Base-by-base conservation (phyloP, 2,888 invertebrate species). In the Drosophila paranaensis region DNA sequence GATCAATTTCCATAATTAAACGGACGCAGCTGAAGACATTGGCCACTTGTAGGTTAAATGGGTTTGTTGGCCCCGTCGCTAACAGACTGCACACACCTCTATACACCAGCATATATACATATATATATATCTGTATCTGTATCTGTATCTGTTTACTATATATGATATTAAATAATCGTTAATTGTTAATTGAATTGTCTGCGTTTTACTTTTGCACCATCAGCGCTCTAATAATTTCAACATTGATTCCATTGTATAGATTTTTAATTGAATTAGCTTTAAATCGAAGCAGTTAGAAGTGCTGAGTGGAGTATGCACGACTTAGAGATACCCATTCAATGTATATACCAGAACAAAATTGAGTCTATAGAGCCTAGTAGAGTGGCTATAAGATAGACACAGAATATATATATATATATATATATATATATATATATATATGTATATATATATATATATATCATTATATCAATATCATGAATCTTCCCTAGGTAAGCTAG, bases 1-100 rank as follows among this genome's bases (percentile, higher is more conserved):
- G 82, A 90, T 90, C 82, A 90, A 89, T 90, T 87, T 90, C 90
- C 90, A 90, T 89, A 89, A 89, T 90, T 81, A 89, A 89, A 78
- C 86, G 79, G 71, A 79, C 77, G 72, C 83, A 71, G 57, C 74
- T 56, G 48, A 71, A 88, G 83, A 74, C 84, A 78, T 78, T 86
- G 84, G 84, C 72, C 72, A 81, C 76, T 90, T 90, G 90, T 88
- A 82, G 89, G 90, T 89, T 90, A 89, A 89, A 78, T 85, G 90
- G 82, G 90, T 89, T 89, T 89, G 77, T 89, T 89, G 90, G 90
- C 89, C 89, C 80, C 85, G 43, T 40, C 42, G 46, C 16, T 14
- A 58, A 20, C 58, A 39, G 16, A 48, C 46, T 35, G 27, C 56
- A 56, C 56, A 56, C 40, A 30, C 40, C 53, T 37, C 37, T 53